These are phyloP conservation scores for Diachrysia chrysitis DNA, from an alignment of 2,888 invertebrate genomes.

Conservation along the genomic window DNA sequence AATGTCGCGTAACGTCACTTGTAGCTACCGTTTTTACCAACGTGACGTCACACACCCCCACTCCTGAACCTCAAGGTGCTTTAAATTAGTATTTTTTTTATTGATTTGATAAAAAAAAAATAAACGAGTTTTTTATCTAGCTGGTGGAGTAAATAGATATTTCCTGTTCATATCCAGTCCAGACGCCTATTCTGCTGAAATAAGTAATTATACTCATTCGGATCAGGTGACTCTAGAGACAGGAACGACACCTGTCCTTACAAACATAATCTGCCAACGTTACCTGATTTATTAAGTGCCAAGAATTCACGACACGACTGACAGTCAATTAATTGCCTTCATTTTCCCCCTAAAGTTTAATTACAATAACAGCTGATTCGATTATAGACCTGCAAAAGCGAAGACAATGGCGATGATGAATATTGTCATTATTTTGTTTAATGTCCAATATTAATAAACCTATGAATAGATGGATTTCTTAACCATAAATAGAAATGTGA, in stretches of 20 bases:
- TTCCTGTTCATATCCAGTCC: no score
- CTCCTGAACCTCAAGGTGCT: no score
- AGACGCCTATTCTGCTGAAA: background rate
- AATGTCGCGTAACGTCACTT: no score
- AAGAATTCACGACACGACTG: constrained; percentile 11
- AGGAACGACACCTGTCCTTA: background rate
- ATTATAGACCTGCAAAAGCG: background rate
- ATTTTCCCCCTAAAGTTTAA: constrained; percentile 12
- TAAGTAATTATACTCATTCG: background rate
- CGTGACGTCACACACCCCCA: no score
- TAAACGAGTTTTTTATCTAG: no score
- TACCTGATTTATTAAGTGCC: constrained; percentile 21
- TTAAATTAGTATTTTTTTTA: no score
- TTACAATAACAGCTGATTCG: background rate
- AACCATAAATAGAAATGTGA: no score
- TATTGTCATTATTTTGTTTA: background rate
- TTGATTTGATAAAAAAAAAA: no score
- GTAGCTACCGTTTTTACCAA: no score
- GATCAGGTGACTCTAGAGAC: background rate
- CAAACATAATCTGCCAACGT: constrained; percentile 5
- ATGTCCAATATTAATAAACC: background rate
- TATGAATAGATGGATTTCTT: no score
- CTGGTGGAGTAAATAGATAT: no score
- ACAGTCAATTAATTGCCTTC: constrained; percentile 20
- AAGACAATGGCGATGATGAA: background rate